Conservation (phyloP, 2,797 vertebrate genomes). For the Bufotes viridis region DNA sequence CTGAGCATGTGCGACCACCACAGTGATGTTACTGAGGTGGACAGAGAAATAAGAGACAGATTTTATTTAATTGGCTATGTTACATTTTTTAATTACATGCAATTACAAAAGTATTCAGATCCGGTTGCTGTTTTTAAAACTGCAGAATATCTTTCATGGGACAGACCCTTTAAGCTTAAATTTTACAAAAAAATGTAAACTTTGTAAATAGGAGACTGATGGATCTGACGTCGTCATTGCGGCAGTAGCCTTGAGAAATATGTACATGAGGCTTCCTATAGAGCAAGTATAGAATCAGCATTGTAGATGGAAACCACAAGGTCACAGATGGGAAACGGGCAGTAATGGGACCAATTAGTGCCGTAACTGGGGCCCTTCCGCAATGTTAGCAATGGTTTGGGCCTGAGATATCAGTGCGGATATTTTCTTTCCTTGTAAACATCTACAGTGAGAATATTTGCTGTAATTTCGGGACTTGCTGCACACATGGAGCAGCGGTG, state of each 20-base stretch:
- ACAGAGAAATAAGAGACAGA: too few relatives aligned
- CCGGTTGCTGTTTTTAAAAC: too few relatives aligned
- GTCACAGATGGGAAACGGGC: conserved; percentile 2
- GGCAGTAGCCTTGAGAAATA: not conserved
- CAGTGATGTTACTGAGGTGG: too few relatives aligned
- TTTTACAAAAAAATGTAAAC: not conserved
- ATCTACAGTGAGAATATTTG: conserved; percentile 23
- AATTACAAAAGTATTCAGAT: too few relatives aligned
- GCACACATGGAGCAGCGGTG: conserved; percentile 29
- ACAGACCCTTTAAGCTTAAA: too few relatives aligned
- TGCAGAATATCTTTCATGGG: too few relatives aligned
- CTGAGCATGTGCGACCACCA: too few relatives aligned
- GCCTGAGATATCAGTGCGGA: conserved; percentile 11
- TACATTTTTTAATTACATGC: too few relatives aligned
- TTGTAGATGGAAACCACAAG: not conserved
- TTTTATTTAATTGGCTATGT: too few relatives aligned
- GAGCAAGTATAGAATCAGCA: not conserved
- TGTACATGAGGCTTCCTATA: not conserved
- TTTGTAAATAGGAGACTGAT: not conserved
- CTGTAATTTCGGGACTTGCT: conserved; percentile 20
- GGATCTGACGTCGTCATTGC: too few relatives aligned
- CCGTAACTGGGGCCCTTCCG: conserved; percentile 12
- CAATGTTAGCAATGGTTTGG: not conserved
- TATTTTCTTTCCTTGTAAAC: conserved; percentile 47
- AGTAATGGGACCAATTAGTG: conserved; percentile 41